Percentiles rank a stretch among this genome's conserved stretches.
Evolutionary conservation across 1,140 invertebrate species (phyloP).

Genomic region (Drosophila pectinifera): DNA sequence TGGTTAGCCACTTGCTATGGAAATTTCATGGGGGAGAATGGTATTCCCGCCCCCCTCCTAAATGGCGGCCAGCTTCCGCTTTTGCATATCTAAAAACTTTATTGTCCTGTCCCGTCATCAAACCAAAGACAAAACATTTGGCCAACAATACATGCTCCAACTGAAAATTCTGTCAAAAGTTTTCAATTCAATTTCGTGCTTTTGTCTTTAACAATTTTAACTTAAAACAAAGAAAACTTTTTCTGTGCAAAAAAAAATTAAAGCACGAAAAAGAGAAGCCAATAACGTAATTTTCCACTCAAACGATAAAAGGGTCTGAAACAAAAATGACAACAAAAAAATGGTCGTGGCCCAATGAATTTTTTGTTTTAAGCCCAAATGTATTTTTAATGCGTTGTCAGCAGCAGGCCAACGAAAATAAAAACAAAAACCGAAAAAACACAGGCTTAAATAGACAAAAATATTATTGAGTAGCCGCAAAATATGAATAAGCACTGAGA

Average conservation of each 20-base stretch:
- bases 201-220: slow-evolving; percentile 54
- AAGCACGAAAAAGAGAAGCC: slow-evolving; percentile 43
- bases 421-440: slow-evolving; percentile 16
- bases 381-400: slow-evolving; percentile 75
- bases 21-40: neutral
- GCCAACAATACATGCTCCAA: slow-evolving; percentile 19
- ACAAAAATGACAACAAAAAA: slow-evolving; percentile 17
- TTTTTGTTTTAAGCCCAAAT: slow-evolving; percentile 50
- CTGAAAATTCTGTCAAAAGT: slow-evolving; percentile 24
- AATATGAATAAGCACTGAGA: slow-evolving; percentile 15
- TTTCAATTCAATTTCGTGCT: slow-evolving; percentile 23
- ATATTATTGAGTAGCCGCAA: slow-evolving; percentile 56
- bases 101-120: slow-evolving; percentile 15
- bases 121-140: slow-evolving; percentile 25
- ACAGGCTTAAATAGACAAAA: slow-evolving; percentile 28
- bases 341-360: slow-evolving; percentile 31
- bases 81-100: neutral
- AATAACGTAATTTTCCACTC: slow-evolving; percentile 80
- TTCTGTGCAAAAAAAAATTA: slow-evolving; percentile 29
- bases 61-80: neutral
- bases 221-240: slow-evolving; percentile 41
- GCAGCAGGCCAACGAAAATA: slow-evolving; percentile 24
- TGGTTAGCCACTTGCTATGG: slow-evolving; percentile 1
- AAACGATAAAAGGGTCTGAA: slow-evolving; percentile 69
- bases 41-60: neutral